Conservation (phyloP, 2,797 vertebrate species). For the Sebastes baramenuke region DNA sequence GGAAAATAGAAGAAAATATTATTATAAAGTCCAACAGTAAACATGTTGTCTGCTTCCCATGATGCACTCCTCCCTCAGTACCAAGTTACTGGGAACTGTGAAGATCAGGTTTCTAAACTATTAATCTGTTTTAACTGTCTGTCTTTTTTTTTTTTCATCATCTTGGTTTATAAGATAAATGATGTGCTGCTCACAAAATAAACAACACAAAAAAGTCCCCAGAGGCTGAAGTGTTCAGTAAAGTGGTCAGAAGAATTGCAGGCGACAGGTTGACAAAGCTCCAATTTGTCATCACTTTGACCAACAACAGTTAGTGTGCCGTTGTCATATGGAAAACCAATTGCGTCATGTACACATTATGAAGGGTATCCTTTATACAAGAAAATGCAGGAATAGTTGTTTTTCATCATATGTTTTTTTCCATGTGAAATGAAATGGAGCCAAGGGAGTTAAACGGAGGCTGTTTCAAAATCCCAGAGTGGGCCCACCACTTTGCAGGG, state of each 20-base stretch:
- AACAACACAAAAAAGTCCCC: background rate
- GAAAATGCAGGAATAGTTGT: background rate
- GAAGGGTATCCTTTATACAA: background rate
- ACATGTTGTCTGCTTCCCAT: constrained; percentile 4
- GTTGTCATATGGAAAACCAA: background rate
- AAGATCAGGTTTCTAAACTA: background rate
- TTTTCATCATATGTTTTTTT: background rate
- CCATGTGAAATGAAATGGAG: background rate
- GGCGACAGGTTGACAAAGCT: background rate
- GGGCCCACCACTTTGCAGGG: background rate
- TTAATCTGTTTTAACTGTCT: background rate
- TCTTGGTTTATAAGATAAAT: background rate
- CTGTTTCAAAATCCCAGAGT: background rate
- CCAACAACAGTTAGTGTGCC: background rate
- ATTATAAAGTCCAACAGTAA: constrained; percentile 7
- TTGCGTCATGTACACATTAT: background rate
- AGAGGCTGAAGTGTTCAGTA: background rate
- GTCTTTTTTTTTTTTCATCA: too few relatives aligned
- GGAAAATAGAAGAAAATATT: constrained; percentile 14
- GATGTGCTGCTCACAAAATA: background rate
- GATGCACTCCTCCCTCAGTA: background rate
- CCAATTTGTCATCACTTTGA: background rate
- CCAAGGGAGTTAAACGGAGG: background rate
- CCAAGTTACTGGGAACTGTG: background rate
- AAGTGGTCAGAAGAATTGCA: background rate